Percentiles rank a stretch among this genome's conserved stretches.
phyloP scores from a whole-genome alignment of 2,113 vertebrate species.

The Plotosus lineatus region DNA sequence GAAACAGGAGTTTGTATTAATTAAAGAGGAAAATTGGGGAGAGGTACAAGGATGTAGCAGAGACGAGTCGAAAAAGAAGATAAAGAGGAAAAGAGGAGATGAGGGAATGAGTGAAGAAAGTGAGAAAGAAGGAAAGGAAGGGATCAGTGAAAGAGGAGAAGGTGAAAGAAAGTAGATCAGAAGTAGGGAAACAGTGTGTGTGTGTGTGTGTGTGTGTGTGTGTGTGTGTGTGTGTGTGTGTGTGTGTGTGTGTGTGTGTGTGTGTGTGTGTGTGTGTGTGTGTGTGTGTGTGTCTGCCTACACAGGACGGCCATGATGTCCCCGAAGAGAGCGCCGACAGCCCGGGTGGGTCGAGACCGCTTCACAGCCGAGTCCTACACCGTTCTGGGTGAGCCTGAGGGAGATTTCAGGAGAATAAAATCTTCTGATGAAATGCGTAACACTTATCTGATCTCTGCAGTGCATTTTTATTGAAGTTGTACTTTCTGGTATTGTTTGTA shows the following conservation, averaged over 20 bases:
- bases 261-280: not conserved
- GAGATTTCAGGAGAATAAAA: not conserved
- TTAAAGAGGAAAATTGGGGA: not conserved
- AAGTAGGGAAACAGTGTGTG: not conserved
- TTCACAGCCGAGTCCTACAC: constrained; percentile 97
- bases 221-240: not conserved
- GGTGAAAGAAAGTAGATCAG: not conserved
- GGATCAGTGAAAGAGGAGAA: not conserved
- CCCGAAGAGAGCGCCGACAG: constrained; percentile 83
- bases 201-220: not conserved
- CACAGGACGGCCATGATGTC: constrained; percentile 83
- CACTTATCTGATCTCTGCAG: not conserved
- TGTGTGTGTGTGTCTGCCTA: not conserved
- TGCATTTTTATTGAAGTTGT: not conserved
- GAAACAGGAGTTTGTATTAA: not conserved
- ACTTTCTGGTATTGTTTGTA: not conserved
- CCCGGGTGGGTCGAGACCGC: constrained; percentile 83
- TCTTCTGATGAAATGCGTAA: not conserved
- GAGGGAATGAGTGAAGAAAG: not conserved
- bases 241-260: not conserved
- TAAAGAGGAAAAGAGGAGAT: not conserved
- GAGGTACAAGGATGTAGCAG: not conserved
- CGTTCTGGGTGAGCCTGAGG: constrained; percentile 79
- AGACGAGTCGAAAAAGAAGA: not conserved
- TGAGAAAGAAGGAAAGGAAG: not conserved